Evolutionary conservation across 2,113 vertebrate genomes (phyloP).

Genomic region (Eira barbara): DNA sequence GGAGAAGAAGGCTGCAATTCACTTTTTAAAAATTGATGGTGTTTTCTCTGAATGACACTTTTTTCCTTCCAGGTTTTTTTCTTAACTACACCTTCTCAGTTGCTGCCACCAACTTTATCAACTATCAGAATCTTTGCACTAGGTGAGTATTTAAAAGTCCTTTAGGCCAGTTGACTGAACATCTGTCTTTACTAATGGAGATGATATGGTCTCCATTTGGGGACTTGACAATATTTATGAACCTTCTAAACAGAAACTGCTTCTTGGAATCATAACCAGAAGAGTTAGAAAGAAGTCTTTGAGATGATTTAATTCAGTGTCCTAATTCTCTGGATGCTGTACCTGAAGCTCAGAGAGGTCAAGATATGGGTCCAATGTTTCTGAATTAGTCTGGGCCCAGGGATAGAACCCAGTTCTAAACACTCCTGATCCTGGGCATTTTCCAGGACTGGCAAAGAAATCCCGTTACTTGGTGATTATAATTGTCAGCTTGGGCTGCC

Average conservation of each 20-base stretch:
- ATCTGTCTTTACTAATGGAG: not conserved
- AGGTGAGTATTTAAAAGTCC: not conserved
- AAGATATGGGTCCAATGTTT: not conserved
- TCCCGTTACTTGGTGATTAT: not conserved
- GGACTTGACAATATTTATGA: not conserved
- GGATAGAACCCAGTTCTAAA: not conserved
- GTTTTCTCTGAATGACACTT: slow-evolving; percentile 13
- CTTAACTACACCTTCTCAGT: not conserved
- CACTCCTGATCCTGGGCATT: not conserved
- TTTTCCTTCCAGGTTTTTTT: slow-evolving; percentile 36
- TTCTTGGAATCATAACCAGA: not conserved
- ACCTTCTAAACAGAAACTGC: not conserved
- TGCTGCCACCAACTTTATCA: slow-evolving; percentile 10
- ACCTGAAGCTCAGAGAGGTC: not conserved
- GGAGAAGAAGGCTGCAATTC: slow-evolving; percentile 45
- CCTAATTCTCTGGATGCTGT: not conserved
- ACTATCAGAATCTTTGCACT: not conserved
- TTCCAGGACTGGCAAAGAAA: not conserved
- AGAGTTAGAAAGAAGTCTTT: not conserved
- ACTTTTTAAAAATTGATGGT: slow-evolving; percentile 47
- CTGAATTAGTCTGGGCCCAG: not conserved
- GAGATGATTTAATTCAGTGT: not conserved
- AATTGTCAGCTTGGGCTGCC: not conserved
- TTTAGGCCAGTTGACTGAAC: not conserved
- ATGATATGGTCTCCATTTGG: not conserved